Percentiles rank a stretch among this genome's conserved stretches.
Conservation (phyloP, 1,140 invertebrate genomes). For the Magallana angulata region DNA sequence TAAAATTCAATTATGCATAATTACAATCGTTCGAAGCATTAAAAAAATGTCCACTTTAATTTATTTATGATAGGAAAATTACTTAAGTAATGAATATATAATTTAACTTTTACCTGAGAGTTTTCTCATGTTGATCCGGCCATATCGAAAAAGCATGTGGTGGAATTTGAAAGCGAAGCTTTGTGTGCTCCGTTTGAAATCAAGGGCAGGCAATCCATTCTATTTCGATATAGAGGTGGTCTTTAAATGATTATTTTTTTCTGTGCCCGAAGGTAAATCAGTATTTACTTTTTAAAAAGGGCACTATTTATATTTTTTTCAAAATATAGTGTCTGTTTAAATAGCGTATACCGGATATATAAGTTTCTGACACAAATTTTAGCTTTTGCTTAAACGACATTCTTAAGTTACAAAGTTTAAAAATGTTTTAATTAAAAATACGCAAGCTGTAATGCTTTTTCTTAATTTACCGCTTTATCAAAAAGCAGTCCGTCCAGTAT, state of each 20-base stretch:
- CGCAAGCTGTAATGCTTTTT: background rate
- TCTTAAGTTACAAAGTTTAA: background rate
- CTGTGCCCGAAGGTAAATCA: background rate
- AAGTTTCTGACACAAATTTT: background rate
- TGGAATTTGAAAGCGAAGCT: background rate
- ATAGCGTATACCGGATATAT: background rate
- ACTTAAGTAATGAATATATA: no score
- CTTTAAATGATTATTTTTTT: background rate
- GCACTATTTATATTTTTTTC: background rate
- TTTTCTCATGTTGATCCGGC: no score
- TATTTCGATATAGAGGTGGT: background rate
- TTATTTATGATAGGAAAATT: no score
- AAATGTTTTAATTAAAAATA: no score
- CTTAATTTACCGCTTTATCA: background rate
- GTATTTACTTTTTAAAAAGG: background rate
- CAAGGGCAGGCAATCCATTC: no score
- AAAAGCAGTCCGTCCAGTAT: no score
- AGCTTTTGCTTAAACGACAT: background rate
- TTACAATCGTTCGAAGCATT: no score
- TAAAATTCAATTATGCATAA: no score
- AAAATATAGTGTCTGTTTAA: background rate
- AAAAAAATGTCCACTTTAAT: no score
- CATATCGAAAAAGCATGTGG: background rate
- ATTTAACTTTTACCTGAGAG: no score
- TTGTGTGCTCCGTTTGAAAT: background rate